Conservation (phyloP, 2,113 vertebrate genomes). For the Spheniscus mendiculus region DNA sequence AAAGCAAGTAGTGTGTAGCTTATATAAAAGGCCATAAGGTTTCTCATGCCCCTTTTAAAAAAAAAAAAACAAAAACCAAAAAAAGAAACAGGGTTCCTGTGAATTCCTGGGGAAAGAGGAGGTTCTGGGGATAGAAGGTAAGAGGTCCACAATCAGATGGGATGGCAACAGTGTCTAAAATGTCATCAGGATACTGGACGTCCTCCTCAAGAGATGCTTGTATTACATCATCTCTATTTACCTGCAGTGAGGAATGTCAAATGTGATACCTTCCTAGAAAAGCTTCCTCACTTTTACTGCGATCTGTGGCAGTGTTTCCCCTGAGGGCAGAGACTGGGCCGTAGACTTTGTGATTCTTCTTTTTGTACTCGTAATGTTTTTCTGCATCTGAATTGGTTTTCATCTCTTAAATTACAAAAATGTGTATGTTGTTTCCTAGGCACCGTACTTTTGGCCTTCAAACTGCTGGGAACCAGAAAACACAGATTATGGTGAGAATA, state of each 20-base stretch:
- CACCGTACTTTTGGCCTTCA: slow-evolving; percentile 96
- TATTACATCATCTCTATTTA: background rate
- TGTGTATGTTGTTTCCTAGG: slow-evolving; percentile 74
- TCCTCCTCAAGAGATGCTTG: background rate
- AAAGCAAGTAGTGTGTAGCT: background rate
- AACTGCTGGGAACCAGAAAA: slow-evolving; percentile 99
- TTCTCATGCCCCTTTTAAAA: background rate
- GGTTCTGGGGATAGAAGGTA: background rate
- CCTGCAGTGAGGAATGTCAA: background rate
- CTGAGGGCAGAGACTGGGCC: background rate
- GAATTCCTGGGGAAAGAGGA: background rate
- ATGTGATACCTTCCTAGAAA: background rate
- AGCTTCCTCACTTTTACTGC: background rate
- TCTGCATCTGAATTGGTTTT: background rate
- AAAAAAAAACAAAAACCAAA: background rate
- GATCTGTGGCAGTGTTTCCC: background rate
- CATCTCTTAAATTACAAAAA: background rate
- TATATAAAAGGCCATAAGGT: background rate
- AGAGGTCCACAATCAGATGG: background rate
- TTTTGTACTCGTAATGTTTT: background rate
- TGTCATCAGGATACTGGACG: background rate
- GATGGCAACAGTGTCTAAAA: background rate
- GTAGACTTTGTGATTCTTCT: background rate
- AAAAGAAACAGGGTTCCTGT: background rate
- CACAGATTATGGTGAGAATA: slow-evolving; percentile 92